phyloP scores from a whole-genome alignment of 2,113 vertebrate genomes.

The Perca schrenkii region DNA sequence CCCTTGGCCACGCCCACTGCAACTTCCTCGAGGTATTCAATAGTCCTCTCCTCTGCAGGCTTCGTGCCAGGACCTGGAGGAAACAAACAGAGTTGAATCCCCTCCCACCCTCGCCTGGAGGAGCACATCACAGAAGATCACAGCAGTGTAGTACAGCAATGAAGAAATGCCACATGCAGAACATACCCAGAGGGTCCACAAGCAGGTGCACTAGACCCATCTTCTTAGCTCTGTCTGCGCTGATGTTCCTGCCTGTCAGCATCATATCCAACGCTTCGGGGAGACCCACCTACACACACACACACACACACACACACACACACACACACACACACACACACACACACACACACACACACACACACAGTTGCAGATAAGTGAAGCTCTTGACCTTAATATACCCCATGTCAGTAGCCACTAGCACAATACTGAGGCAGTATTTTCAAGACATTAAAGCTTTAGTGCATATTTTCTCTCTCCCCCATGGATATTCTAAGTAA shows the following conservation, averaged over 20 bases:
- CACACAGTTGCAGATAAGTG: conserved; percentile 19
- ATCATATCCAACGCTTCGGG: conserved; percentile 91
- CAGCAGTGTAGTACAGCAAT: background rate
- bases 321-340: background rate
- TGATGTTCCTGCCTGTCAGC: conserved; percentile 91
- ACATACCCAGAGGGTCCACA: conserved; percentile 90
- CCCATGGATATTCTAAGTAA: too few relatives aligned
- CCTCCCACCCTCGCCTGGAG: background rate
- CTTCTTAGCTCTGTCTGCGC: conserved; percentile 88
- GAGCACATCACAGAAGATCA: background rate
- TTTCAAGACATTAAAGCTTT: conserved; percentile 16
- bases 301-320: conserved; percentile 29
- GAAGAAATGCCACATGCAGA: conserved; percentile 36
- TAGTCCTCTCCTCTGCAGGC: conserved; percentile 85
- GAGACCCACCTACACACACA: conserved; percentile 84
- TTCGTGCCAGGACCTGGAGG: conserved; percentile 87
- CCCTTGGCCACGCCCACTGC: conserved; percentile 87
- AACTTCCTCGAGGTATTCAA: conserved; percentile 91
- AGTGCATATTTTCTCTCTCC: too few relatives aligned
- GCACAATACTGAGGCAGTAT: conserved; percentile 14
- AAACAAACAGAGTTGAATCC: conserved; percentile 3
- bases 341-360: too few relatives aligned
- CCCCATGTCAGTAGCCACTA: conserved; percentile 31
- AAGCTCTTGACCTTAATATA: conserved; percentile 64
- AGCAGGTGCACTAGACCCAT: conserved; percentile 91